Evolutionary conservation across 2,888 invertebrate species (phyloP).

Genomic region (Eilema depressum): DNA sequence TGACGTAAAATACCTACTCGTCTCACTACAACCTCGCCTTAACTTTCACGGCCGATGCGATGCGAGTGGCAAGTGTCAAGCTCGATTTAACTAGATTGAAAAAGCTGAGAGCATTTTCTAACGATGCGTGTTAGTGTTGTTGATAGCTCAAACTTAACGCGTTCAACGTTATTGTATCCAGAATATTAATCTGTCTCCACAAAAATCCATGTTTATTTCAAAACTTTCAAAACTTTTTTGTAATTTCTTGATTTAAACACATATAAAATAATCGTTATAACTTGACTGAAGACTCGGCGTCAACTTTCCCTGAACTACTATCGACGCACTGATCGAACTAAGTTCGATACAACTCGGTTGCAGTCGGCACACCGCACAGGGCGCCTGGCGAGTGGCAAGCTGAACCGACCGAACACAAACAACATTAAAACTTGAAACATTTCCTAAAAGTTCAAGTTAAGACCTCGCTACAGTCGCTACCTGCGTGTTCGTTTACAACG

Average conservation of each 20-base stretch:
- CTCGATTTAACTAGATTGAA: constrained; percentile 11
- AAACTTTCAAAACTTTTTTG: too few relatives aligned
- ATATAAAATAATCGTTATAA: too few relatives aligned
- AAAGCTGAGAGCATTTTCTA: not conserved
- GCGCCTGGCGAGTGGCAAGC: too few relatives aligned
- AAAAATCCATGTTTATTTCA: too few relatives aligned
- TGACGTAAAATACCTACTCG: too few relatives aligned
- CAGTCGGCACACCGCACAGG: not conserved
- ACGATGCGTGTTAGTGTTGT: not conserved
- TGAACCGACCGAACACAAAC: not conserved
- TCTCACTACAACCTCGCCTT: too few relatives aligned
- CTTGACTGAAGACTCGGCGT: not conserved
- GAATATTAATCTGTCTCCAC: not conserved
- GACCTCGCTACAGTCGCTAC: not conserved
- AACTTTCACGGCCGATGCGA: not conserved
- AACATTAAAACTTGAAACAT: not conserved
- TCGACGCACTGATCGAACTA: not conserved
- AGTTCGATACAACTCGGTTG: not conserved
- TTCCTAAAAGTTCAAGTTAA: not conserved
- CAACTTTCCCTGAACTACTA: not conserved
- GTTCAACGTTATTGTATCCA: not conserved
- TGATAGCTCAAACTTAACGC: not conserved
- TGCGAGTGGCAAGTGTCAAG: not conserved
- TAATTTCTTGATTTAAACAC: too few relatives aligned
- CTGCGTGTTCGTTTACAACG: not conserved